Evolutionary conservation across 2,113 vertebrate species (phyloP).

Genomic region (Prionailurus viverrinus): DNA sequence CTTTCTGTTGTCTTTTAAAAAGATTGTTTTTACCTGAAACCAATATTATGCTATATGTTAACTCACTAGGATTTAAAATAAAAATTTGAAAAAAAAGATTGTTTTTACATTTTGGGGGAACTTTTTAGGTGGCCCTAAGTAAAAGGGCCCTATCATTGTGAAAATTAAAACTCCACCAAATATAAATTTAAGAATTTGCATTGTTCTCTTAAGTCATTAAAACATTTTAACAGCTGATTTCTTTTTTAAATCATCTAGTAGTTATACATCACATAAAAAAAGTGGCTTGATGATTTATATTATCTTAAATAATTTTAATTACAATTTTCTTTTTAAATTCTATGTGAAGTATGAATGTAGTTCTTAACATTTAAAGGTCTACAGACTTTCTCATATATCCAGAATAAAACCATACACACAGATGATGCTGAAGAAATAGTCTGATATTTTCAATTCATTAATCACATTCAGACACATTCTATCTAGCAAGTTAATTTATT

Average conservation of each 20-base stretch:
- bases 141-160: background rate
- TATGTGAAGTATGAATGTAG: background rate
- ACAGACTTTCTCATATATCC: background rate
- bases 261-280: background rate
- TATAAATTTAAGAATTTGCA: background rate
- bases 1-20: background rate
- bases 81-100: background rate
- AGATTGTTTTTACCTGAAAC: background rate
- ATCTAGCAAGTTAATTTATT: constrained; percentile 2
- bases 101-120: background rate
- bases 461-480: background rate
- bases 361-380: background rate
- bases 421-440: background rate
- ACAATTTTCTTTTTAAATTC: background rate
- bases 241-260: background rate
- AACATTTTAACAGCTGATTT: background rate
- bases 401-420: background rate
- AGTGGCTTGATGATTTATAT: background rate
- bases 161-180: background rate
- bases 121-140: background rate
- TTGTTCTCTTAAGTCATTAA: background rate
- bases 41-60: no score
- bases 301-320: background rate
- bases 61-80: no score
- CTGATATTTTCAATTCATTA: background rate